Percentiles rank a stretch among this genome's conserved stretches.
These are phyloP conservation scores for Epinephelus lanceolatus DNA, from an alignment of 2,113 vertebrate species.

Conservation along the genomic window DNA sequence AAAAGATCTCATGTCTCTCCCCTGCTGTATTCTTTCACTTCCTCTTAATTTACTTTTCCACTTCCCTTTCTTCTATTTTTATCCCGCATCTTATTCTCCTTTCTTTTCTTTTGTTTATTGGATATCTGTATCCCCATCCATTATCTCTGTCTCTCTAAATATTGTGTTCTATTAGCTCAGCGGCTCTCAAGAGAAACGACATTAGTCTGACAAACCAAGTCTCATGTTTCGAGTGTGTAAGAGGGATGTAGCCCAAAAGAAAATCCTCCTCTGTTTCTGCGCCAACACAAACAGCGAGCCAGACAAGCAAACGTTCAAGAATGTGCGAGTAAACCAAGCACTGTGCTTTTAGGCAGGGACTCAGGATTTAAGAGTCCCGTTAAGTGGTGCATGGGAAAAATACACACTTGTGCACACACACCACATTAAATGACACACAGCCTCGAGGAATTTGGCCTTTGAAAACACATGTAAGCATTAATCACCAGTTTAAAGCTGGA, in stretches of 20 bases:
- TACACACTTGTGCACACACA: conserved; percentile 61
- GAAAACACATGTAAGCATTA: not conserved
- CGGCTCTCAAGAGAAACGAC: conserved; percentile 33
- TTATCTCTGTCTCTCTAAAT: not conserved
- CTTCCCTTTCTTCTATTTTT: conserved; percentile 26
- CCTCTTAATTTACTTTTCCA: conserved; percentile 23
- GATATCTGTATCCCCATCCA: not conserved
- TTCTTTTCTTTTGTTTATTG: not conserved
- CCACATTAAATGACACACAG: conserved; percentile 60
- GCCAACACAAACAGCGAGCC: conserved; percentile 68
- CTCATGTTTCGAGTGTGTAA: conserved; percentile 54
- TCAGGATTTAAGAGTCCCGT: conserved; percentile 58
- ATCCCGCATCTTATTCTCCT: not conserved
- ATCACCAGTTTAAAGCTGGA: not conserved
- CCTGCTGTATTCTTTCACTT: conserved; percentile 25
- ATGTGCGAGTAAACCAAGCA: conserved; percentile 60
- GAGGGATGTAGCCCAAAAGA: conserved; percentile 44
- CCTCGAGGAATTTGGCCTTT: not conserved
- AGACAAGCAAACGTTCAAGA: conserved; percentile 62
- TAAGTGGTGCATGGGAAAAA: conserved; percentile 70
- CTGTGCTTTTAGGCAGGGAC: conserved; percentile 47
- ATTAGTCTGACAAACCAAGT: conserved; percentile 58
- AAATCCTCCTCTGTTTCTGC: conserved; percentile 45
- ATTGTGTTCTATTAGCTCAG: conserved; percentile 18
- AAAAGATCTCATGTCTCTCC: conserved; percentile 33